Evolutionary conservation across 2,797 vertebrate species (phyloP).

Genomic region (Epinephelus coioides): DNA sequence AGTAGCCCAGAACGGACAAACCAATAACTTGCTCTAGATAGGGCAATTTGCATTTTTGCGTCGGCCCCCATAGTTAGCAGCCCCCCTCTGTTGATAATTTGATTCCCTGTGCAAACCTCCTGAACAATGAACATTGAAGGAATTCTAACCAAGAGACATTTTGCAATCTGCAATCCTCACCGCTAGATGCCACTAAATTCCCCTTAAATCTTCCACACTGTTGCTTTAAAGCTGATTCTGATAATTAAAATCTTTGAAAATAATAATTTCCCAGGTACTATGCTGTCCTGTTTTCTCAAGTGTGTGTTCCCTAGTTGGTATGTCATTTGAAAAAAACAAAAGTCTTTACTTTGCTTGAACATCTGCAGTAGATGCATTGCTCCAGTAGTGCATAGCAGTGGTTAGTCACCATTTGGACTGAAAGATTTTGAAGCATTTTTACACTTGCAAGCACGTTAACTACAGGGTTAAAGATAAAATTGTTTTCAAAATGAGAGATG

Average conservation of each 20-base stretch:
- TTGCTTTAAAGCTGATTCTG: too few species aligned
- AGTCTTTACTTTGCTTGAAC: neutral
- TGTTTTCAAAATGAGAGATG: slow-evolving; percentile 2
- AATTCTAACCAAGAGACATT: too few species aligned
- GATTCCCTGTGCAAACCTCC: too few species aligned
- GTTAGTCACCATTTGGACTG: neutral
- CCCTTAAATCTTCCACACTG: too few species aligned
- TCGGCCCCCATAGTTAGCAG: too few species aligned
- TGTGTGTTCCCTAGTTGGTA: neutral
- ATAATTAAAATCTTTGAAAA: neutral
- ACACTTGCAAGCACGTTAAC: slow-evolving; percentile 11
- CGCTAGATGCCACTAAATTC: too few species aligned
- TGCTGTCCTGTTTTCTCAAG: neutral
- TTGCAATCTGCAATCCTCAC: too few species aligned
- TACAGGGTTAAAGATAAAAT: slow-evolving; percentile 12
- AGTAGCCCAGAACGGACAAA: too few species aligned
- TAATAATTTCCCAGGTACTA: neutral
- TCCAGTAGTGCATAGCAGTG: neutral
- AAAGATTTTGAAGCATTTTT: slow-evolving; percentile 19
- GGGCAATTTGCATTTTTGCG: too few species aligned
- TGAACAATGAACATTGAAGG: too few species aligned
- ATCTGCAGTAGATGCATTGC: neutral
- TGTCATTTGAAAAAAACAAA: slow-evolving; percentile 2
- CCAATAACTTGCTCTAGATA: too few species aligned
- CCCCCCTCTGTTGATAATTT: too few species aligned